Evolutionary conservation across 2,113 vertebrate species (phyloP).

Genomic region (Rhinichthys klamathensis): DNA sequence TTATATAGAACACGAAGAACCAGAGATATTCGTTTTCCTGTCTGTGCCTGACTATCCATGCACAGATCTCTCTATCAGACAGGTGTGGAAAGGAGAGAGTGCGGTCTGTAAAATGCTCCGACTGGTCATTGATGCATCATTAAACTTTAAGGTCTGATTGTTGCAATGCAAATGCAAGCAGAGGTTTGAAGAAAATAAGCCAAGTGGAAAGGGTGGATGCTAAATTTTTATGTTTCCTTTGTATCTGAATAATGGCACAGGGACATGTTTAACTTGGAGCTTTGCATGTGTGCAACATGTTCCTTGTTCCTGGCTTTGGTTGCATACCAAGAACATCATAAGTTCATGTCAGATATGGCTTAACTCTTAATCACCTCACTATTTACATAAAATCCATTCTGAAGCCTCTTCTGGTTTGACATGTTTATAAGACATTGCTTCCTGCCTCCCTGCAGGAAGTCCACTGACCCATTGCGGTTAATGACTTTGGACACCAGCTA

Average conservation of each 20-base stretch:
- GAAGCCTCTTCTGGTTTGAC: constrained; percentile 1
- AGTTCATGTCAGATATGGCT: background rate
- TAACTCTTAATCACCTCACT: constrained; percentile 14
- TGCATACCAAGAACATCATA: too few species aligned
- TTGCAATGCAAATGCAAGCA: background rate
- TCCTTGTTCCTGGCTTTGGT: too few species aligned
- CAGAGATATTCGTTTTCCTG: constrained; percentile 69
- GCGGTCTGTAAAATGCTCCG: background rate
- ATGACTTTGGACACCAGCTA: constrained; percentile 36
- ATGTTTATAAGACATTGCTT: constrained; percentile 51
- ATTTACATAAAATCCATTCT: constrained; percentile 8
- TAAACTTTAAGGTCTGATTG: background rate
- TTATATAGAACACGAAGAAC: constrained; percentile 61
- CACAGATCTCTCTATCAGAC: constrained; percentile 21
- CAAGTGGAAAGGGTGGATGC: background rate
- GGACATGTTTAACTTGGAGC: too few species aligned
- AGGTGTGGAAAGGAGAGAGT: constrained; percentile 5
- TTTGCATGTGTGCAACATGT: too few species aligned
- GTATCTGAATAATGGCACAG: background rate
- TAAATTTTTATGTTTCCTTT: background rate
- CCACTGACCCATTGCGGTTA: constrained; percentile 45
- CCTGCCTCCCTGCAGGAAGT: constrained; percentile 31
- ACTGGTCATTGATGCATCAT: background rate
- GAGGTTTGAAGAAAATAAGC: background rate
- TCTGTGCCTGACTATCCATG: constrained; percentile 61